A percentile compares a stretch with the other conserved stretches of the same genome.
Evolutionary conservation across 2,888 invertebrate species (phyloP).

Genomic region (Trichacis sp.): DNA sequence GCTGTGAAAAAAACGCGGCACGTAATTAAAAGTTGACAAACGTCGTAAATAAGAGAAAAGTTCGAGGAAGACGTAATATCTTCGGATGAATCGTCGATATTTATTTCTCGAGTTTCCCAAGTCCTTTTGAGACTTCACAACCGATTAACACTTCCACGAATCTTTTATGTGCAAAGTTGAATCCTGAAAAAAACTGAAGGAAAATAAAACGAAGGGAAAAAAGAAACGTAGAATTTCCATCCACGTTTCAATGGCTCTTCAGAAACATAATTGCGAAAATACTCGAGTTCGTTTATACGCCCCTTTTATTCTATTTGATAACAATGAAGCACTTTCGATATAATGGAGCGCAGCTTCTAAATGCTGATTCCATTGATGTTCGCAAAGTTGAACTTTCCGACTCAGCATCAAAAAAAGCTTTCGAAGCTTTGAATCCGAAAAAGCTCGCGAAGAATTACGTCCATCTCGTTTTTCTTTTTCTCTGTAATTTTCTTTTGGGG

Average conservation of each 20-base stretch:
- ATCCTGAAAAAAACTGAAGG: too few relatives aligned
- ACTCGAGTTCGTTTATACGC: conserved; percentile 24
- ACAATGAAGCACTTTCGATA: conserved; percentile 31
- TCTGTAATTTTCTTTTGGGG: conserved; percentile 26
- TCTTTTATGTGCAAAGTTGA: too few relatives aligned
- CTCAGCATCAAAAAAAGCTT: conserved; percentile 22
- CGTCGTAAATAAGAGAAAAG: neutral
- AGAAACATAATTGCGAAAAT: conserved; percentile 22
- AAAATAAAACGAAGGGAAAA: too few relatives aligned
- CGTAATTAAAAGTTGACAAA: too few relatives aligned
- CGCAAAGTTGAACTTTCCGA: conserved; percentile 17
- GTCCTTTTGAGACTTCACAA: too few relatives aligned
- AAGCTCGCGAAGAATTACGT: conserved; percentile 4
- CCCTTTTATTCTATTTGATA: conserved; percentile 21
- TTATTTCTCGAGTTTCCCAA: neutral
- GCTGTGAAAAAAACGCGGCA: neutral
- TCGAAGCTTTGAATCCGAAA: conserved; percentile 3
- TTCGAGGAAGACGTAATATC: neutral
- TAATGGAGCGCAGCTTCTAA: conserved; percentile 25
- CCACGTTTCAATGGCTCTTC: too few relatives aligned
- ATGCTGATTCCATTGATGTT: conserved; percentile 26
- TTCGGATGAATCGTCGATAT: neutral
- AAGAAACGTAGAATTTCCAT: conserved; percentile 9
- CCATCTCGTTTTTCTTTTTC: conserved; percentile 1
- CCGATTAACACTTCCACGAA: too few relatives aligned